Base-by-base conservation (phyloP, 2,888 invertebrate species). In the Anarsia innoxiella region DNA sequence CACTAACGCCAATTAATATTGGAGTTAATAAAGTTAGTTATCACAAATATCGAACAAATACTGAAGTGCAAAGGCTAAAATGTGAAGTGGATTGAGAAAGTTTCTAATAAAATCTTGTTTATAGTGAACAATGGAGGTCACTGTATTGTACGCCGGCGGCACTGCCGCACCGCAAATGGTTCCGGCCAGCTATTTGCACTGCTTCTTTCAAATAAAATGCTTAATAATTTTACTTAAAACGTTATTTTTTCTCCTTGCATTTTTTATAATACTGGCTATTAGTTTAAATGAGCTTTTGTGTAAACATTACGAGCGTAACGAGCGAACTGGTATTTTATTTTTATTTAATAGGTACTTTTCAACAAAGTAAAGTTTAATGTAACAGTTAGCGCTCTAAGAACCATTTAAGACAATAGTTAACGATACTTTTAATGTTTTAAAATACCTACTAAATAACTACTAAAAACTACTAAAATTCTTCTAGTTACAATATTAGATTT, bases 91-190 rank as follows among this genome's bases (percentile, higher is more conserved):
- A 55, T 51, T 14, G 26, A 49, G 56, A 49, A 46, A 53, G 51
- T 65, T 62, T 66, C 57, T 64, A 71, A 66, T 74, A 72, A 67
- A 73, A 69, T 62, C 51, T 59, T 61, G 61, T 71, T 69, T 59
- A 59, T 60, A 57, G 56, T 48, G 56, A 60, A 75, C 72, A 70
- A 70, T 67, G 56, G 60, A 54, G 54, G 48, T 49, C 49, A 41
- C 36, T 23, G 40, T 16, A 28, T 60, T 58, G 59, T 53, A 42
- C 43, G 60, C 63, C 57, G 41, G 48, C 44, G 59, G 58, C 52
- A 56, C 23, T 10, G 35, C 19, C 36, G 33, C 13, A 27, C 48
- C 54, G 41, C 50, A 53, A 51, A 51, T 49, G 46, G 53, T 52
- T 54, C 51, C 55, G 49, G 46, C 41, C 36, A 25, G 16, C 45